A percentile compares a stretch with the other conserved stretches of the same genome.
Conservation (phyloP, 2,113 vertebrate genomes). For the Brienomyrus brachyistius region DNA sequence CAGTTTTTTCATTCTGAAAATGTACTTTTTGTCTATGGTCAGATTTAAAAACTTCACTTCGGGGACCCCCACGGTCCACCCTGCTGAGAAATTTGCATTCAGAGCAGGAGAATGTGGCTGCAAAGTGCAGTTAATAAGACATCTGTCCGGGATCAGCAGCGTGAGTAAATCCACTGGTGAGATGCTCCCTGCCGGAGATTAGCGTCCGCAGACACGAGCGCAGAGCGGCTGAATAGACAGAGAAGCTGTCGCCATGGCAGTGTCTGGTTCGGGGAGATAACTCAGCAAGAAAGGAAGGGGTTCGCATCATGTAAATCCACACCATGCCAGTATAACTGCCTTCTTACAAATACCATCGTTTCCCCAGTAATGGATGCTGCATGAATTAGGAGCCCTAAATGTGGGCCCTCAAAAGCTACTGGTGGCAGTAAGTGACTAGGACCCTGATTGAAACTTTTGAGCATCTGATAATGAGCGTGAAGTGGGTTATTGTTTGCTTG, state of each 20-base stretch:
- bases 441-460: neutral
- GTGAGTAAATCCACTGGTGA: neutral
- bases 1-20: conserved; percentile 4
- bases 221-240: neutral
- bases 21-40: neutral
- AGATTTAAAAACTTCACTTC: neutral
- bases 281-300: neutral
- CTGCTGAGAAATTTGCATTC: neutral
- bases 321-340: neutral
- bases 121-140: neutral
- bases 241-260: neutral
- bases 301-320: neutral
- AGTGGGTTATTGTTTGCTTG: neutral
- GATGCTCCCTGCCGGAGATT: neutral
- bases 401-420: neutral
- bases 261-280: conserved; percentile 2
- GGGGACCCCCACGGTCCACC: neutral
- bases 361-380: neutral
- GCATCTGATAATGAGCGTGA: neutral
- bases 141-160: neutral
- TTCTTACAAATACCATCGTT: neutral
- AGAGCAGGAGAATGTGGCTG: neutral
- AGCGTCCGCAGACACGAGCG: neutral
- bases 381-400: neutral
- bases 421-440: neutral